phyloP scores from a whole-genome alignment of 2,888 invertebrate species.

The Nasonovia ribisnigri region DNA sequence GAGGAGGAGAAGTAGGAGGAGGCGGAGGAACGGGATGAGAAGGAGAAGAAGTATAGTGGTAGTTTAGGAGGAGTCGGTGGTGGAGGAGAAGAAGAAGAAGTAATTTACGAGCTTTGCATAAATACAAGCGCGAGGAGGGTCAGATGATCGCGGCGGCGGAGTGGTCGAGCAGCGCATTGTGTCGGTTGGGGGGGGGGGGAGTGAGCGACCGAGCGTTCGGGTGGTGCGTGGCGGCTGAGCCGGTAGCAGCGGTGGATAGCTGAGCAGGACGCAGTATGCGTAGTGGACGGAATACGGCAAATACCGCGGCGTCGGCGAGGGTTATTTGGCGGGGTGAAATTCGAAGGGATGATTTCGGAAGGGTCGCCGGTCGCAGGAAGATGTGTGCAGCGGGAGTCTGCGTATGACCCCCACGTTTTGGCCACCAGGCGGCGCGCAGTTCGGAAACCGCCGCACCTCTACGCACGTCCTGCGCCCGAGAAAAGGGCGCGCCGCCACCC shows the following conservation, averaged over 20 bases:
- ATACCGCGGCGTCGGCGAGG: neutral
- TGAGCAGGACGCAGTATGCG: neutral
- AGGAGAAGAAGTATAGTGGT: neutral
- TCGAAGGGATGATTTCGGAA: conserved; percentile 46
- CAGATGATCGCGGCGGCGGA: neutral
- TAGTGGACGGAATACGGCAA: conserved; percentile 8
- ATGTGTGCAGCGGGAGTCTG: conserved; percentile 44
- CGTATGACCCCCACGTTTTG: conserved; percentile 20
- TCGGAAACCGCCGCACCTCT: conserved; percentile 4
- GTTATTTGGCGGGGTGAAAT: neutral
- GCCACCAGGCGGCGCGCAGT: conserved; percentile 39
- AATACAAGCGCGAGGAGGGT: conserved; percentile 33
- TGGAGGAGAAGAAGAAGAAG: conserved; percentile 38
- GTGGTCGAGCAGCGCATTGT: conserved; percentile 6
- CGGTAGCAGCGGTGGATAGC: conserved; percentile 10
- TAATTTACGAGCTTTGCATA: conserved; percentile 65
- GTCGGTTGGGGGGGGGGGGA: neutral
- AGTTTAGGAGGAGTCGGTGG: neutral
- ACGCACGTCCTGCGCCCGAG: conserved; percentile 15
- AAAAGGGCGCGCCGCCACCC: conserved; percentile 60
- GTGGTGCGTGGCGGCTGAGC: neutral
- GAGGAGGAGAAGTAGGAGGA: neutral
- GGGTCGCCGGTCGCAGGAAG: conserved; percentile 28
- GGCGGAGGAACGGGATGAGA: neutral
- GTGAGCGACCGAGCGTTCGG: neutral